These are phyloP conservation scores for Amphipyra tragopoginis DNA, from an alignment of 2,888 invertebrate genomes.

Conservation along the genomic window DNA sequence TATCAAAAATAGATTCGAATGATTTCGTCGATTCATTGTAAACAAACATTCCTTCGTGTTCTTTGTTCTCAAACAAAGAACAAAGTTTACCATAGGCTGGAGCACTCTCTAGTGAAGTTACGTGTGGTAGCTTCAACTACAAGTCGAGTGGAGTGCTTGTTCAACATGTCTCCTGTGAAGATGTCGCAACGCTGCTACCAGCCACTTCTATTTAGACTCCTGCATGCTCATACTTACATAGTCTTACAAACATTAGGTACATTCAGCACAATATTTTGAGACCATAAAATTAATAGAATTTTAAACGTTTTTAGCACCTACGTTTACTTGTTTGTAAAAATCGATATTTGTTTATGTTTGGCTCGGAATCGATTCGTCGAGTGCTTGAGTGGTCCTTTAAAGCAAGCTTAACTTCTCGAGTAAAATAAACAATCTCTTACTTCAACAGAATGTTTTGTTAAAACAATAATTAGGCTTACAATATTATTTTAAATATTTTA, in stretches of 20 bases:
- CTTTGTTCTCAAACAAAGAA: conserved; percentile 67
- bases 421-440: conserved; percentile 31
- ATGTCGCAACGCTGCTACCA: conserved; percentile 64
- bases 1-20: conserved; percentile 44
- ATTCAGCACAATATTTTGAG: conserved; percentile 14
- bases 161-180: conserved; percentile 83
- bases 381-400: conserved; percentile 60
- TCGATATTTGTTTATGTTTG: conserved; percentile 8
- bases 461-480: background rate
- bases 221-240: conserved; percentile 22
- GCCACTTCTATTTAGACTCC: conserved; percentile 51
- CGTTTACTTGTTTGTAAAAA: conserved; percentile 31
- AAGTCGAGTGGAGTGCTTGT: conserved; percentile 79
- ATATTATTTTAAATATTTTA: background rate
- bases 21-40: conserved; percentile 47
- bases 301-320: conserved; percentile 10
- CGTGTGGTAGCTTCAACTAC: conserved; percentile 77
- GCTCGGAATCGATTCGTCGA: conserved; percentile 59
- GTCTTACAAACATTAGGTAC: conserved; percentile 4
- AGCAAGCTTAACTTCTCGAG: conserved; percentile 46
- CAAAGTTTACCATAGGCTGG: conserved; percentile 69
- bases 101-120: conserved; percentile 72
- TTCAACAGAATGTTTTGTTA: conserved; percentile 7
- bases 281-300: conserved; percentile 3
- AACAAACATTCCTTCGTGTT: conserved; percentile 55